Percentiles rank a stretch among this genome's conserved stretches.
Conservation (phyloP, 2,113 vertebrate species). For the Archocentrus centrarchus region DNA sequence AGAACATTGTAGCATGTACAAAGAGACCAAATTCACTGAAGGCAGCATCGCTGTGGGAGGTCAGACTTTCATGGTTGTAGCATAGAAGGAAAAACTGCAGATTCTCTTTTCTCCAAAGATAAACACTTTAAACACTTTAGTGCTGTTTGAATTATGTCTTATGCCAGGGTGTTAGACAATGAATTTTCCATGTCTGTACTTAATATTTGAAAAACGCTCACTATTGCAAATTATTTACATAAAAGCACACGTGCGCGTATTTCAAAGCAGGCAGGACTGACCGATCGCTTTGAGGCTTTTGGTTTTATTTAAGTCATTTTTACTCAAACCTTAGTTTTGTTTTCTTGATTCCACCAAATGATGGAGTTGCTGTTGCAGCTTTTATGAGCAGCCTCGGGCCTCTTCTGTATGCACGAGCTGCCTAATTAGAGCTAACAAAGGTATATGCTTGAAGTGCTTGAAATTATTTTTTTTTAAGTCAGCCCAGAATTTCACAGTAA, state of each 20-base stretch:
- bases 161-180: background rate
- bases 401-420: background rate
- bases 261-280: background rate
- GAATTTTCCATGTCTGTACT: background rate
- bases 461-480: constrained; percentile 12
- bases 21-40: background rate
- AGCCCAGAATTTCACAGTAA: background rate
- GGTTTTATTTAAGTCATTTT: background rate
- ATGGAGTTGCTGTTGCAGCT: background rate
- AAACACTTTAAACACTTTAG: background rate
- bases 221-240: background rate
- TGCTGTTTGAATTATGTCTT: background rate
- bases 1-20: background rate
- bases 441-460: background rate
- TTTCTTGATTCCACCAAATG: constrained; percentile 6
- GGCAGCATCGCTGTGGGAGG: background rate
- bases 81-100: background rate
- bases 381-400: constrained; percentile 17
- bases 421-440: constrained; percentile 21
- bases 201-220: background rate
- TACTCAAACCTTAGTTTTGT: constrained; percentile 12
- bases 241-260: background rate
- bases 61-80: background rate
- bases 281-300: background rate
- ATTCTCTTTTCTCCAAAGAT: background rate